Conservation (phyloP, 2,888 invertebrate genomes). For the Leptopilina syphax region DNA sequence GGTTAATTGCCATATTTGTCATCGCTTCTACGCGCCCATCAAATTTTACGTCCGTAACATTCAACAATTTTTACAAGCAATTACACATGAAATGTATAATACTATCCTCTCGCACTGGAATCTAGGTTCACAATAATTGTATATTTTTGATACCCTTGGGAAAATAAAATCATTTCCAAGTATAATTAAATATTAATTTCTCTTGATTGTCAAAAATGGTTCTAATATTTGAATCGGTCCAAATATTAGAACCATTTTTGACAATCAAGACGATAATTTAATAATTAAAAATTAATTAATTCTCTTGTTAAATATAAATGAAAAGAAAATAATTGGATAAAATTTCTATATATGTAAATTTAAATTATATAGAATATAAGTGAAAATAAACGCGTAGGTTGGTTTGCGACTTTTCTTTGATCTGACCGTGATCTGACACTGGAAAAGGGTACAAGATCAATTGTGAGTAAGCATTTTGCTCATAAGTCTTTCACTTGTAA, state of each 20-base stretch:
- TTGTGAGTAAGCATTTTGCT: not conserved
- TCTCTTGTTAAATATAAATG: too few relatives aligned
- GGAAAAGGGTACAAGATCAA: slow-evolving; percentile 18
- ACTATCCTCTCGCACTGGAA: too few relatives aligned
- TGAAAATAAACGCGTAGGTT: not conserved
- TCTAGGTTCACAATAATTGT: too few relatives aligned
- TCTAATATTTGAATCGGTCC: too few relatives aligned
- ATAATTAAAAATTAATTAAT: too few relatives aligned
- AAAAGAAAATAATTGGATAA: too few relatives aligned
- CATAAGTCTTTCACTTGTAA: slow-evolving; percentile 60
- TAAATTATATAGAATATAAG: too few relatives aligned
- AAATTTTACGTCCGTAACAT: slow-evolving; percentile 1
- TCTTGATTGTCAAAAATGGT: too few relatives aligned
- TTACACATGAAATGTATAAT: not conserved
- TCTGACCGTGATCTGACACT: slow-evolving; percentile 28
- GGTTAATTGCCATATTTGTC: slow-evolving; percentile 38
- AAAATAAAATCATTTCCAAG: not conserved
- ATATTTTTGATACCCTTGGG: not conserved
- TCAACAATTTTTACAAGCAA: not conserved
- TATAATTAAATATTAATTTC: too few relatives aligned
- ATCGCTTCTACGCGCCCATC: slow-evolving; percentile 7
- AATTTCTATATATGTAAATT: too few relatives aligned
- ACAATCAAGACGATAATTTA: too few relatives aligned
- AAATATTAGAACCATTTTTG: too few relatives aligned
- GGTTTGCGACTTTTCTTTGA: slow-evolving; percentile 17